Evolutionary conservation across 2,888 invertebrate genomes (phyloP), one percentile per base, ranked within the genome.

Genomic region (Prenolepis imparis): DNA sequence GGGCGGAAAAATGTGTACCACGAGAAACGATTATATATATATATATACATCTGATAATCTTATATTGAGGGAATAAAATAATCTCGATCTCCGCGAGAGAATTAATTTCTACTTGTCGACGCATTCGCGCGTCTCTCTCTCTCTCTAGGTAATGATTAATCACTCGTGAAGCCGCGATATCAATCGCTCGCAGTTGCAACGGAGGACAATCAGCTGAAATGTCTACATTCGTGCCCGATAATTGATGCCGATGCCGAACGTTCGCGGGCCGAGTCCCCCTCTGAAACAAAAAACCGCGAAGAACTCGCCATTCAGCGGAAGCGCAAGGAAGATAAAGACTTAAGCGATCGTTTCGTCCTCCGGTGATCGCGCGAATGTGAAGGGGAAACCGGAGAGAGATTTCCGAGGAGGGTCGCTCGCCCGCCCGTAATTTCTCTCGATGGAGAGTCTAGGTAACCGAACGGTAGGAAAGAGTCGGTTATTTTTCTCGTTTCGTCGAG

Each of bases 401-500:
- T 89, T 87, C 87, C 72, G 81, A 86, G 36, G 32, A 80, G 78
- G 70, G 72, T 72, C 44, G 41, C 41, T 78, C 70, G 41, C 36
- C 59, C 44, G 59, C 18, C 36, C 36, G 21, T 78, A 70, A 70
- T 72, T 32, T 67, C 36, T 57, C 70, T 32, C 57, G 78, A 21
- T 70, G 57, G 28, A 28, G 28, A 28, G 28, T n/a, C n/a, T n/a
- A 28, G 28, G 28, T 28, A 28, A 3, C 3, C 28, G 28, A 28
- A 28, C 28, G 28, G 28, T 28, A 28, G 28, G 28, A 28, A 28
- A 3, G 28, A 28, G 72, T 85, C 83, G 82, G 83, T 88, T 89
- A 90, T 91, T 90, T 90, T 88, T 66, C 88, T 90, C 90, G 85
- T 91, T 90, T 87, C 84, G 84, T 85, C 86, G 87, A 89, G 87